A percentile compares a stretch with the other conserved stretches of the same genome.
These are phyloP conservation scores for Hemibagrus wyckioides DNA, from an alignment of 2,113 vertebrate genomes.

Conservation along the genomic window DNA sequence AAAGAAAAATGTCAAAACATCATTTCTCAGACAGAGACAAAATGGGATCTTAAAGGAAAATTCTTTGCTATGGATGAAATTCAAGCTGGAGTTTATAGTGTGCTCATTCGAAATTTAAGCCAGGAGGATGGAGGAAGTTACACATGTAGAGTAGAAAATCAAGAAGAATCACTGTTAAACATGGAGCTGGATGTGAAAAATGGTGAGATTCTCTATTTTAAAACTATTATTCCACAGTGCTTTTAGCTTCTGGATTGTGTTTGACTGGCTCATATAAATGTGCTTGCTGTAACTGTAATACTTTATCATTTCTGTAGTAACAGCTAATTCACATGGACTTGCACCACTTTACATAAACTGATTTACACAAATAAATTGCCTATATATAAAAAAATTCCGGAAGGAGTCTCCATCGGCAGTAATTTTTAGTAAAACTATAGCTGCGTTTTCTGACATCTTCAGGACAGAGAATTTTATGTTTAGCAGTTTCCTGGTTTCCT, in stretches of 20 bases:
- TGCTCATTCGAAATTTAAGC: conserved; percentile 30
- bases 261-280: neutral
- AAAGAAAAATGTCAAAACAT: neutral
- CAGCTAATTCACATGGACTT: neutral
- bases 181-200: neutral
- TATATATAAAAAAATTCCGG: no score
- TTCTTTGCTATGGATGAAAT: neutral
- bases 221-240: neutral
- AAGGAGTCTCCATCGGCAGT: no score
- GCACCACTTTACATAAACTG: no score
- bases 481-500: no score
- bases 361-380: no score
- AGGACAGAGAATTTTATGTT: no score
- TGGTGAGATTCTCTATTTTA: neutral
- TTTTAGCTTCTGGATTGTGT: neutral
- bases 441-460: no score
- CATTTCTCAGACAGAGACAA: neutral
- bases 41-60: neutral
- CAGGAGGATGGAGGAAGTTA: neutral
- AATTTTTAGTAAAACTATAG: no score
- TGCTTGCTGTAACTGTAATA: no score
- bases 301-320: neutral
- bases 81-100: neutral
- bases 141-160: neutral
- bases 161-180: accelerated